Base-by-base conservation (phyloP, 2,797 vertebrate species). In the Myripristis jacobus region DNA sequence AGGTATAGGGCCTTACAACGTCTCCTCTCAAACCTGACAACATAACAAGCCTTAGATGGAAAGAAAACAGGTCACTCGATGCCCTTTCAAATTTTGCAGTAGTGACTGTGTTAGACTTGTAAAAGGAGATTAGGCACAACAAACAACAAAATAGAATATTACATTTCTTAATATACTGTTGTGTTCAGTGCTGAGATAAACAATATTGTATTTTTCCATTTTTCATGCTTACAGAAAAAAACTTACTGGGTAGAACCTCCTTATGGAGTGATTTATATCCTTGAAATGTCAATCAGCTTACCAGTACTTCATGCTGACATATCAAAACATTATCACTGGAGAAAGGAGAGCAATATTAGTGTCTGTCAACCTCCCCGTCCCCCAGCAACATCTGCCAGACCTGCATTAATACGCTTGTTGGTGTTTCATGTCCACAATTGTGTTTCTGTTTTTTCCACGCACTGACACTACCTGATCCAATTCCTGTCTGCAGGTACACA, bases 401-500 rank as follows among this genome's bases (percentile, higher is more conserved):
- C 71, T 36, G 41, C 54, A 77, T 82, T 86, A 67, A 83, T 57
- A 48, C 47, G 70, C 76, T 83, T 56, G 71, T 84, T 62, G 41
- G 41, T 73, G 54, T 82, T 81, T 62, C 66, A 55, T 73, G 56
- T 79, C 48, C 47, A 16, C 11, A 10, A 77, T 64, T 77, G 43
- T 72, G 22, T 63, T 65, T 56, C 18, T 48, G n/a, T 67, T 77
- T 44, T 59, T 67, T 24, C 29, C 48, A 44, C 63, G 68, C 55
- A 21, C 15, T 18, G 4, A 61, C 5, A 21, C 62, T 54, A 81
- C 87, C 71, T 66, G 65, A 90, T 89, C 75, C 70, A 56, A 59
- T 82, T 80, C 74, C 47, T 72, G 72, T 82, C 66, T 85, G 67
- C 76, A 74, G 84, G 75, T 87, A 66, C 82, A 83, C 82, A 80